Percentiles rank a stretch among this genome's conserved stretches.
Evolutionary conservation across 2,113 vertebrate species (phyloP).

Genomic region (Pica pica): DNA sequence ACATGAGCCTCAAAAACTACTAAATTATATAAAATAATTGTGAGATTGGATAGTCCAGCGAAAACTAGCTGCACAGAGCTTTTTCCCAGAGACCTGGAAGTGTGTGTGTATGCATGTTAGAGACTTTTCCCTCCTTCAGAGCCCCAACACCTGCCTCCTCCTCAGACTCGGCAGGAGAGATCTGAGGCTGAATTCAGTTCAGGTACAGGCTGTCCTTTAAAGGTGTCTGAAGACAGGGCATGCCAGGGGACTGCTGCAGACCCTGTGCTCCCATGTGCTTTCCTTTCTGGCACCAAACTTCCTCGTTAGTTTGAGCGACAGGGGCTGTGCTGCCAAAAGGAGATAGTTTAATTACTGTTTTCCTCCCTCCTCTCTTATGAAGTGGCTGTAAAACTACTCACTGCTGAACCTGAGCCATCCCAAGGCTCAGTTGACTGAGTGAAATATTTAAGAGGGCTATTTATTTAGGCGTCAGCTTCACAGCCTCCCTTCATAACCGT

Average conservation of each 20-base stretch:
- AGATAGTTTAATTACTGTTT: constrained; percentile 52
- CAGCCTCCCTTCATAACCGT: background rate
- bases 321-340: background rate
- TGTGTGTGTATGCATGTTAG: background rate
- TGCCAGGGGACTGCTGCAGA: background rate
- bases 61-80: background rate
- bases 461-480: constrained; percentile 28
- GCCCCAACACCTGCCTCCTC: background rate
- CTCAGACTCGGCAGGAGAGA: background rate
- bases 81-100: background rate
- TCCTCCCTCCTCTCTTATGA: background rate
- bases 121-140: background rate
- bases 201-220: background rate
- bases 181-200: background rate
- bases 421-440: background rate
- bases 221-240: background rate
- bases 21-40: background rate
- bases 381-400: constrained; percentile 34
- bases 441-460: constrained; percentile 28
- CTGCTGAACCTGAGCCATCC: constrained; percentile 25
- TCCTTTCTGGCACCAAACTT: background rate
- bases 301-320: background rate
- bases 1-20: background rate
- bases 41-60: background rate
- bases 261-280: background rate